Conservation (phyloP, 2,888 invertebrate genomes). For the Drosophila crucigera region DNA sequence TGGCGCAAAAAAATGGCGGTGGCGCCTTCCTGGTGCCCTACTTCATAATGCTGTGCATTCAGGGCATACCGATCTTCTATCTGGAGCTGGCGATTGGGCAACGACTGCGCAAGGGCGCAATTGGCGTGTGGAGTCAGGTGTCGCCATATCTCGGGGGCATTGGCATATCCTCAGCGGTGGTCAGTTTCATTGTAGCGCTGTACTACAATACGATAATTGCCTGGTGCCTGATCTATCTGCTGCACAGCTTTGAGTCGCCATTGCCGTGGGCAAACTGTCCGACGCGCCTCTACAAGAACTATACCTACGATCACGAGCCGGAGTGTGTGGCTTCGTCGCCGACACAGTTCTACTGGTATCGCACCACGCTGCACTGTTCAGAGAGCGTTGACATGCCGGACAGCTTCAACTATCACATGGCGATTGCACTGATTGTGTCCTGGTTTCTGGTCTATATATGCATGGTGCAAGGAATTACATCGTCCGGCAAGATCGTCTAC, state of each 20-base stretch:
- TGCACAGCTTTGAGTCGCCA: conserved; percentile 96
- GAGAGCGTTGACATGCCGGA: conserved; percentile 94
- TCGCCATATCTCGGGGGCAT: conserved; percentile 95
- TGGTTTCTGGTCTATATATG: conserved; percentile 98
- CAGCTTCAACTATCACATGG: conserved; percentile 96
- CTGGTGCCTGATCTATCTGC: conserved; percentile 98
- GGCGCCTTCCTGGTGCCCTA: conserved; percentile 99
- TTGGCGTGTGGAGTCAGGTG: conserved; percentile 96
- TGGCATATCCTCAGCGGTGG: conserved; percentile 97
- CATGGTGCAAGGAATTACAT: conserved; percentile 99
- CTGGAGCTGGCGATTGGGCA: conserved; percentile 98
- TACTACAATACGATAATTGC: conserved; percentile 99
- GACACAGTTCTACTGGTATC: conserved; percentile 98
- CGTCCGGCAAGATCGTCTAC: conserved; percentile 98
- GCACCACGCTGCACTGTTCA: conserved; percentile 95
- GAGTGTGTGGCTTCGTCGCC: conserved; percentile 94
- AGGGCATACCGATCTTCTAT: conserved; percentile 98
- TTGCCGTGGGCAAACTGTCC: conserved; percentile 97
- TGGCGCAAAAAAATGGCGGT: conserved; percentile 97
- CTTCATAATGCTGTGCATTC: conserved; percentile 96
- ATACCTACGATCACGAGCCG: conserved; percentile 91
- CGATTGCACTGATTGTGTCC: conserved; percentile 93
- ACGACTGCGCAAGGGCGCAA: conserved; percentile 95
- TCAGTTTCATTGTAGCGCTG: conserved; percentile 97
- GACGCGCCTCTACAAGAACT: conserved; percentile 91